Evolutionary conservation across 2,888 invertebrate species (phyloP).

Genomic region (Apotomis betuletana): DNA sequence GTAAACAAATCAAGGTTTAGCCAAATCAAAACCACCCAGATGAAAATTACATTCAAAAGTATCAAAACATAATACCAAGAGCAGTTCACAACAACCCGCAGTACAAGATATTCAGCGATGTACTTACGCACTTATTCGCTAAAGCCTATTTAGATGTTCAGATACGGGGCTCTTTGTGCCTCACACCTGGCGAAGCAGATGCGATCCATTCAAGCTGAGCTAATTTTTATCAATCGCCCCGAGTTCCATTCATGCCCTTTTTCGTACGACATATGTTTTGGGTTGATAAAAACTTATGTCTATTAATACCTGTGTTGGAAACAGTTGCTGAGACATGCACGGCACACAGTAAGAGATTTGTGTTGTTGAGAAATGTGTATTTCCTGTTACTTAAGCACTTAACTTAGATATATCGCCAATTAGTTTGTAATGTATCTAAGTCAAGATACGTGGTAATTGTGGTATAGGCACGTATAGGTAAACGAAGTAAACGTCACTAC

Average conservation of each 20-base stretch:
- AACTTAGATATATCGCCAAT: no score
- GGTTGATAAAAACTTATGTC: constrained; percentile 17
- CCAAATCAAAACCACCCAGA: no score
- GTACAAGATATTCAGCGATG: neutral
- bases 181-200: constrained; percentile 75
- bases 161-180: constrained; percentile 4
- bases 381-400: no score
- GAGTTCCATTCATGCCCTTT: constrained; percentile 70
- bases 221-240: constrained; percentile 78
- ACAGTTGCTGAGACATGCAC: neutral
- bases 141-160: constrained; percentile 1
- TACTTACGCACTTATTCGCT: neutral
- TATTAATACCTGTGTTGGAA: constrained; percentile 6
- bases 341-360: no score
- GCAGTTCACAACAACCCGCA: neutral
- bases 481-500: no score
- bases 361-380: no score
- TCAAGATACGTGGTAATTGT: no score
- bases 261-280: constrained; percentile 53
- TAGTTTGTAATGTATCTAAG: no score
- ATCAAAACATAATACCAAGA: no score
- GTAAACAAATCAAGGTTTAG: no score
- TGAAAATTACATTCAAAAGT: no score
- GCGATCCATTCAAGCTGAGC: constrained; percentile 67
- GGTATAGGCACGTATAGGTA: no score